These are phyloP conservation scores for Acanthosepion lycidas DNA, from an alignment of 2,888 invertebrate species.

Conservation along the genomic window DNA sequence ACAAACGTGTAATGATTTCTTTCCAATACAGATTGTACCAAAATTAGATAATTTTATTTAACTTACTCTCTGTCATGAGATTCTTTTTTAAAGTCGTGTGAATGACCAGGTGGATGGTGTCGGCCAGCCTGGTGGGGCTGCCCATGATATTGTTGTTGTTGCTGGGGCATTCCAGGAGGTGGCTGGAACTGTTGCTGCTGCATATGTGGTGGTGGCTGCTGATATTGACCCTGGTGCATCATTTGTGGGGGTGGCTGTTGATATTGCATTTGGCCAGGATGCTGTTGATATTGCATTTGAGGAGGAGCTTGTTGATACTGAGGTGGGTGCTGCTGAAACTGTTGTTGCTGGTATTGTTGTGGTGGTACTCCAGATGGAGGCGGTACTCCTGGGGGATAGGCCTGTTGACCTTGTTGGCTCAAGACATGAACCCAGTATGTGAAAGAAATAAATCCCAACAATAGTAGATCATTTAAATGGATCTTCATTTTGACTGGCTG, in stretches of 20 bases:
- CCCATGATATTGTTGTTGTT: conserved; percentile 52
- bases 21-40: no score
- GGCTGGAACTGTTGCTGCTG: conserved; percentile 51
- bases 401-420: conserved; percentile 37
- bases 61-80: conserved; percentile 58
- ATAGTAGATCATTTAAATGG: background rate
- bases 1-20: no score
- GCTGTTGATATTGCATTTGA: conserved; percentile 42
- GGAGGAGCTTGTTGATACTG: conserved; percentile 46
- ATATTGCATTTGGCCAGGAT: background rate
- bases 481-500: conserved; percentile 34
- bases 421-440: conserved; percentile 40
- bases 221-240: conserved; percentile 49
- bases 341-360: conserved; percentile 49
- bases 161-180: conserved; percentile 47
- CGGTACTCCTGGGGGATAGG: conserved; percentile 57
- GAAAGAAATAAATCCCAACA: background rate
- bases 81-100: conserved; percentile 54
- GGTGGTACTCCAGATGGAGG: conserved; percentile 51
- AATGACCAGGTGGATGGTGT: conserved; percentile 49
- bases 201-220: conserved; percentile 47
- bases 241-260: conserved; percentile 49
- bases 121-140: conserved; percentile 50
- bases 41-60: conserved; percentile 42
- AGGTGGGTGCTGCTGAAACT: conserved; percentile 48